Evolutionary conservation across 2,888 invertebrate genomes (phyloP), one percentile per base, ranked within the genome.

Genomic region (Phorcus lineatus): DNA sequence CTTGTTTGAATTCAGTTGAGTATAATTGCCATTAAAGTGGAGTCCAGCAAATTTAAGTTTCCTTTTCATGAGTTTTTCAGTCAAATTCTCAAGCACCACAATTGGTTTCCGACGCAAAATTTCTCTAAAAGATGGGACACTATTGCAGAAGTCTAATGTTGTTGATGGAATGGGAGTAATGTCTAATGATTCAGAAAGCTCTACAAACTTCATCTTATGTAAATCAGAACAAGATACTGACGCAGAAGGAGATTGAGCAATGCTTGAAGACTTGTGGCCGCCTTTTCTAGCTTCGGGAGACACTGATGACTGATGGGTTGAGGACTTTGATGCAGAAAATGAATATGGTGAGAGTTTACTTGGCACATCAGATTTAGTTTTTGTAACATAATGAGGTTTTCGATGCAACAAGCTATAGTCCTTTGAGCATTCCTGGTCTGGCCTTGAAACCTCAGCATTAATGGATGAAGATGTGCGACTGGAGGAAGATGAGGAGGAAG

Each of bases 51-150:
- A 28, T 62, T 62, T 24, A 24, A 62, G 62, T 62, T 62, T 19
- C 62, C 24, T 28, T 62, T n/a, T 52, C 7, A 74, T 53, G n/a
- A 74, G 52, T 52, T 52, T 52, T 24, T 74, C 52, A 13, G 74
- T 52, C 52, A 74, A 52, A 52, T 13, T 74, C 47, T 74, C 74
- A 47, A 74, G 74, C 52, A 74, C 24, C 19, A 74, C 74, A 52
- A 74, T 53, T 16, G 74, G 74, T 52, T 22, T 74, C 22, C 28
- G 52, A 11, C 52, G 24, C 16, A 74, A 24, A 22, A 74, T 47
- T 17, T 74, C 52, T 19, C 16, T 74, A 13, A 74, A 19, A 9
- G 40, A n/a, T 22, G 74, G 74, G 36, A 52, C 52, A 16, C 52
- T 74, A 19, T 74, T 28, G 52, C 74, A 74, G 22, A 52, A 74